phyloP scores from a whole-genome alignment of 2,797 vertebrate genomes.

The Chrysocyon brachyurus region DNA sequence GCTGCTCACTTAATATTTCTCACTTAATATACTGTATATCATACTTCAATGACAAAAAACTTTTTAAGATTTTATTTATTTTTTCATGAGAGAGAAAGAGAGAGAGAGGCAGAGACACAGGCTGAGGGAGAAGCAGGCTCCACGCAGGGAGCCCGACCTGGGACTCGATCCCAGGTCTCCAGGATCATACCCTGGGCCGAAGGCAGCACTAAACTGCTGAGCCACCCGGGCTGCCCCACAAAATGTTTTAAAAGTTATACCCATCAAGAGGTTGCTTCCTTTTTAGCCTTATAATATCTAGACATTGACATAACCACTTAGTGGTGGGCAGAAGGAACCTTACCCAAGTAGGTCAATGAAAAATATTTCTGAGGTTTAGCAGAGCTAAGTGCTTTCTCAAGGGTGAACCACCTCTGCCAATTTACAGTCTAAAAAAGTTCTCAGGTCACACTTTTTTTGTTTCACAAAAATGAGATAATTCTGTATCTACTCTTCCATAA shows the following conservation, averaged over 20 bases:
- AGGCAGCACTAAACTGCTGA: too few relatives aligned
- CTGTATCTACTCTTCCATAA: conserved; percentile 1
- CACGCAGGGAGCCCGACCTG: too few relatives aligned
- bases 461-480: conserved; percentile 55
- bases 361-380: conserved; percentile 45
- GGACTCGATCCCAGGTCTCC: too few relatives aligned
- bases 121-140: too few relatives aligned
- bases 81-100: too few relatives aligned
- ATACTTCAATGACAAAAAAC: not conserved
- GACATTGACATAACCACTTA: conserved; percentile 20
- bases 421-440: not conserved
- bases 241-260: not conserved
- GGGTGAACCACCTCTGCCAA: not conserved
- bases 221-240: too few relatives aligned
- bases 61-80: too few relatives aligned
- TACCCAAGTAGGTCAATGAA: not conserved
- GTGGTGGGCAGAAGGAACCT: not conserved
- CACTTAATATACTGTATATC: not conserved
- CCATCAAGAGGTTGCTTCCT: conserved; percentile 6
- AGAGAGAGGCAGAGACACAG: too few relatives aligned
- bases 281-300: not conserved
- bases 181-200: too few relatives aligned
- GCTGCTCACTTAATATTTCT: not conserved
- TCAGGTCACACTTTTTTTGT: not conserved
- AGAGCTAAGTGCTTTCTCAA: conserved; percentile 50